Conservation (phyloP, 2,797 vertebrate genomes). For the Glossophaga mutica region DNA sequence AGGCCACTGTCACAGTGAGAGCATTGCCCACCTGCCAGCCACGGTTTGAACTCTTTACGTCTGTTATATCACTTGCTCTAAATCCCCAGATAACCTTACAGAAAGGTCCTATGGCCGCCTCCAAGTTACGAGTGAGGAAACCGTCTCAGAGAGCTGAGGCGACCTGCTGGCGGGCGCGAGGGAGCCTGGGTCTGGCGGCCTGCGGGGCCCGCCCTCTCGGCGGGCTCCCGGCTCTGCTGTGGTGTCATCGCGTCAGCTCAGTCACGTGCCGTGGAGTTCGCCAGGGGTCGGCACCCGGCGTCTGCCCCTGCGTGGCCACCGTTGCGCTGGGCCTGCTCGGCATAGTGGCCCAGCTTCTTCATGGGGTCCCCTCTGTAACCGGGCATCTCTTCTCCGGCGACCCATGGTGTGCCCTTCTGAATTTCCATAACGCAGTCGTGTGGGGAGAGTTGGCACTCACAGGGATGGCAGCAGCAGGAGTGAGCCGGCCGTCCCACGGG, state of each 20-base stretch:
- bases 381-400: fast-evolving
- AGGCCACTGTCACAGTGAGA: fast-evolving
- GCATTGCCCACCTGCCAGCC: fast-evolving
- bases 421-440: not conserved
- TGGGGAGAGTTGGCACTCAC: not conserved
- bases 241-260: fast-evolving
- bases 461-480: not conserved
- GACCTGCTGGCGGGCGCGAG: not conserved
- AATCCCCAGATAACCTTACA: not conserved
- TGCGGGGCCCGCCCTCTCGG: not conserved
- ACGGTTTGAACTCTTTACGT: not conserved
- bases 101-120: not conserved
- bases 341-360: not conserved
- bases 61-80: not conserved
- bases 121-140: not conserved
- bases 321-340: not conserved
- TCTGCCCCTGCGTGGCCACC: too few species aligned
- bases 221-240: fast-evolving
- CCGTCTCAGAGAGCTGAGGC: not conserved
- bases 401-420: not conserved
- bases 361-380: not conserved
- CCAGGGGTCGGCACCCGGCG: too few species aligned
- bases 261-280: too few species aligned
- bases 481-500: not conserved
- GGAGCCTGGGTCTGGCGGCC: not conserved